A percentile compares a stretch with the other conserved stretches of the same genome.
Conservation (phyloP, 2,113 vertebrate species). For the Myiagra hebetior region DNA sequence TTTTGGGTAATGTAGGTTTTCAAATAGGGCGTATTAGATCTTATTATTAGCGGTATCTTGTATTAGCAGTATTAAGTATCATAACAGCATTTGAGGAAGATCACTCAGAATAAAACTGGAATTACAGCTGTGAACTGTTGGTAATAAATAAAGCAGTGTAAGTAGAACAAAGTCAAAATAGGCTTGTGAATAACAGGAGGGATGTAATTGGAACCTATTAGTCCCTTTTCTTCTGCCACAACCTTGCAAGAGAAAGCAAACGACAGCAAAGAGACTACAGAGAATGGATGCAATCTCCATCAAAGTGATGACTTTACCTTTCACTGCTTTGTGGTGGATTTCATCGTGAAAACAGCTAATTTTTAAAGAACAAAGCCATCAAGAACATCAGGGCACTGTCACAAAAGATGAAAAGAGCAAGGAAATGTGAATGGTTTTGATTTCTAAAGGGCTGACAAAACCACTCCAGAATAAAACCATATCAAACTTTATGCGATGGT, state of each 20-base stretch:
- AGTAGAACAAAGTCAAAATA: not conserved
- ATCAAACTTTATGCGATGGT: not conserved
- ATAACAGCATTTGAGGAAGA: not conserved
- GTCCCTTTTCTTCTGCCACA: not conserved
- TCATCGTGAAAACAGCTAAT: not conserved
- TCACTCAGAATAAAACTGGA: not conserved
- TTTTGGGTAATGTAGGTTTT: not conserved
- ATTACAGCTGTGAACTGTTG: not conserved
- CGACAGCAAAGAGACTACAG: not conserved
- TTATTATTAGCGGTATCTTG: not conserved
- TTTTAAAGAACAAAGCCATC: not conserved
- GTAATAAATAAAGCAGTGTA: not conserved
- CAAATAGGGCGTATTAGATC: not conserved
- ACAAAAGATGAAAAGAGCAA: not conserved
- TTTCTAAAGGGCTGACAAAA: not conserved
- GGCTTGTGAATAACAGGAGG: not conserved
- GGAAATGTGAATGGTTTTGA: not conserved
- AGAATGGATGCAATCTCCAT: not conserved
- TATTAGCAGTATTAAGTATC: not conserved
- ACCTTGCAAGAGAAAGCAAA: not conserved
- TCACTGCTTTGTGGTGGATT: not conserved
- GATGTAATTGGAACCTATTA: not conserved
- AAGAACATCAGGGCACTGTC: not conserved
- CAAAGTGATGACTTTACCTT: not conserved
- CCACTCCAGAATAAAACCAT: not conserved